These are phyloP conservation scores for Coendou prehensilis DNA, from an alignment of 2,797 vertebrate genomes.

Conservation along the genomic window DNA sequence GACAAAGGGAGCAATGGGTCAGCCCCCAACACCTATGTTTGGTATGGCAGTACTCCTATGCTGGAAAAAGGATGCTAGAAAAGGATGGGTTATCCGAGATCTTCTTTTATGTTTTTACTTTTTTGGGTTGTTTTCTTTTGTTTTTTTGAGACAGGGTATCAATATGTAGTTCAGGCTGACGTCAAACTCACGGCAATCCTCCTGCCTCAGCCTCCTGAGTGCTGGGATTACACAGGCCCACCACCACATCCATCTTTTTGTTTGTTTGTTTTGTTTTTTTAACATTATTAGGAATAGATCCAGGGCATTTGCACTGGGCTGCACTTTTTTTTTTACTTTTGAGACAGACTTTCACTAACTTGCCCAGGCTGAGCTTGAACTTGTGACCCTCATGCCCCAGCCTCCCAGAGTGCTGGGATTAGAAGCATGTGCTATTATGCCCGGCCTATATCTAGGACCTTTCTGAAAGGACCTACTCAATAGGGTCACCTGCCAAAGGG, in stretches of 20 bases:
- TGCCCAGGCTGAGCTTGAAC: background rate
- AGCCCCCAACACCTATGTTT: background rate
- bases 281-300: background rate
- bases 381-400: background rate
- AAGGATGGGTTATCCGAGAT: background rate
- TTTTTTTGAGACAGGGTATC: background rate
- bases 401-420: background rate
- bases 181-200: background rate
- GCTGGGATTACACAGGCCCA: background rate
- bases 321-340: too few relatives aligned
- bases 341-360: background rate
- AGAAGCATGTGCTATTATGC: background rate
- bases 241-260: background rate
- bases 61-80: background rate
- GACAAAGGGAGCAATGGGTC: background rate
- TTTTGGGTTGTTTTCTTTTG: background rate
- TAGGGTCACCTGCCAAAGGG: background rate
- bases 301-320: background rate
- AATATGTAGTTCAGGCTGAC: background rate
- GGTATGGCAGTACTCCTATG: background rate
- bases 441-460: background rate
- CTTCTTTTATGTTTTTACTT: background rate
- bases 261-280: background rate
- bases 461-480: background rate
- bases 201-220: background rate